Evolutionary conservation across 2,888 invertebrate species (phyloP).

Genomic region (Peribatodes rhomboidaria): DNA sequence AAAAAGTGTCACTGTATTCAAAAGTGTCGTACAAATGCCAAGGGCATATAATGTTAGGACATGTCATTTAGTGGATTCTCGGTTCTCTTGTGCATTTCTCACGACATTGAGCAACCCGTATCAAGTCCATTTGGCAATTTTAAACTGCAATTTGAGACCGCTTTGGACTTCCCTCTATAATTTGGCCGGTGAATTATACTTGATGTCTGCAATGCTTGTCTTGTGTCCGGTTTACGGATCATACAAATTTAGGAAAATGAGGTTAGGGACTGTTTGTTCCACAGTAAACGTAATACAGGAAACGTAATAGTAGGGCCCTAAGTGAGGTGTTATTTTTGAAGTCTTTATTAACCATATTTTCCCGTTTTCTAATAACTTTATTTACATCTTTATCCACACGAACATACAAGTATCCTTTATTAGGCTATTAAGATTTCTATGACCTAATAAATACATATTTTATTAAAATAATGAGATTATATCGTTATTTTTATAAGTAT

Average conservation of each 20-base stretch:
- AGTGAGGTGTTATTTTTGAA: no score
- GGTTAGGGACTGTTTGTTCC: neutral
- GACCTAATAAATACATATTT: neutral
- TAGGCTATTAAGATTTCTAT: neutral
- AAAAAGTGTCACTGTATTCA: slow-evolving; percentile 20
- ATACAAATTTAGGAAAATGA: neutral
- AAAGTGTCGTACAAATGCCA: slow-evolving; percentile 25
- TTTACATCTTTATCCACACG: no score
- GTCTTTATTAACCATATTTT: no score
- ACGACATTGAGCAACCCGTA: slow-evolving; percentile 41
- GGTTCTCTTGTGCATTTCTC: slow-evolving; percentile 30
- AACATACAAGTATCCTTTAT: no score
- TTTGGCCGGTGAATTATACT: slow-evolving; percentile 30
- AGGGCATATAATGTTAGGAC: slow-evolving; percentile 32
- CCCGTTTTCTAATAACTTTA: no score
- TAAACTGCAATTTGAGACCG: slow-evolving; percentile 36
- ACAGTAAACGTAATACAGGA: no score
- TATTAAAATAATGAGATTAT: neutral
- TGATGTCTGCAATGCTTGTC: slow-evolving; percentile 10
- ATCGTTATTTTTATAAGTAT: no score
- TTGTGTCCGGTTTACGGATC: neutral
- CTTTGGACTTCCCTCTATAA: slow-evolving; percentile 37
- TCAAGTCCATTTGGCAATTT: slow-evolving; percentile 40
- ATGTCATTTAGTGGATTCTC: slow-evolving; percentile 14
- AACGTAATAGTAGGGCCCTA: no score